phyloP scores from a whole-genome alignment of 2,113 vertebrate genomes.

The Dicerorhinus sumatrensis region DNA sequence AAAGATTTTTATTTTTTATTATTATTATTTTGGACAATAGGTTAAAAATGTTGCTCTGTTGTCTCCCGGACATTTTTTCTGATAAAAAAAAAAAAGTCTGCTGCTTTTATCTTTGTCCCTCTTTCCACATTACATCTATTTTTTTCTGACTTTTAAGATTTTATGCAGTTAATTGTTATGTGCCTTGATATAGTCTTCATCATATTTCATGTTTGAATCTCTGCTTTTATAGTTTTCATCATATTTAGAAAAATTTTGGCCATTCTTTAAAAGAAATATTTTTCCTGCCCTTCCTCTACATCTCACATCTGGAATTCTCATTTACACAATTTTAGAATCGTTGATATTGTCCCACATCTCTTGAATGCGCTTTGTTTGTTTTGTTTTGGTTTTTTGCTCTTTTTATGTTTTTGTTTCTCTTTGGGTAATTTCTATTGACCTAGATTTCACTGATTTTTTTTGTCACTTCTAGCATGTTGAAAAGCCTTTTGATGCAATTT shows the following conservation, averaged over 20 bases:
- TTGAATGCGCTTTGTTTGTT: not conserved
- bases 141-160: not conserved
- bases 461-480: not conserved
- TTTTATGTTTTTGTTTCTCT: not conserved
- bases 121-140: not conserved
- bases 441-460: not conserved
- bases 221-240: not conserved
- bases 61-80: not conserved
- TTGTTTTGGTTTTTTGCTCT: not conserved
- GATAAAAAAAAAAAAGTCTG: not conserved
- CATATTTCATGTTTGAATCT: not conserved
- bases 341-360: not conserved
- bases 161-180: not conserved
- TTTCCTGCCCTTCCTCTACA: no score
- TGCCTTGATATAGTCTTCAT: not conserved
- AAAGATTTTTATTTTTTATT: not conserved
- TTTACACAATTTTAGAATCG: not conserved
- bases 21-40: not conserved
- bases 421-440: not conserved
- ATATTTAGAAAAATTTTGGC: not conserved
- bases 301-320: not conserved
- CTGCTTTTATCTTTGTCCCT: not conserved
- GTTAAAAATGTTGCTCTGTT: not conserved
- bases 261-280: not conserved
- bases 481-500: not conserved